phyloP scores from a whole-genome alignment of 2,888 invertebrate genomes.

The Nemapogon koenigi region DNA sequence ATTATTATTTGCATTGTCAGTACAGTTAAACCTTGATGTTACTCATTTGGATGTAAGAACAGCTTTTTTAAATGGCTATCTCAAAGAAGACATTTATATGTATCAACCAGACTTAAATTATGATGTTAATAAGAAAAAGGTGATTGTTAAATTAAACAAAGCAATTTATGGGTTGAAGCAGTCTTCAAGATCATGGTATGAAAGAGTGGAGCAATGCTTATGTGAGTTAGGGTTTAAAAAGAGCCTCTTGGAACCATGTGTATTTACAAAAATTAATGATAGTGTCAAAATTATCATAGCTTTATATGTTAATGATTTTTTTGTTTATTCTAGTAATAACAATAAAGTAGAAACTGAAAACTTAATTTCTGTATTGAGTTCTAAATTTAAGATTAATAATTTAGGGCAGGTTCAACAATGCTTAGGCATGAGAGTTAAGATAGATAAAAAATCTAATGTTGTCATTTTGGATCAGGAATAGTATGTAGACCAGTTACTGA shows the following conservation, averaged over 20 bases:
- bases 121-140: too few species aligned
- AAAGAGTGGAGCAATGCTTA: not conserved
- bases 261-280: not conserved
- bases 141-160: conserved; percentile 4
- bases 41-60: conserved; percentile 4
- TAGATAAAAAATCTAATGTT: conserved; percentile 7
- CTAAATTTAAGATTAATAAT: conserved; percentile 12
- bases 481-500: conserved; percentile 12
- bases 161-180: conserved; percentile 7
- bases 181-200: conserved; percentile 5
- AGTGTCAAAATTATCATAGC: not conserved
- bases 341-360: conserved; percentile 9
- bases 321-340: conserved; percentile 13
- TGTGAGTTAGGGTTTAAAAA: conserved; percentile 1
- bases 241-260: not conserved
- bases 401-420: conserved; percentile 8
- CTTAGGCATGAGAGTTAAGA: conserved; percentile 7
- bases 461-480: conserved; percentile 11
- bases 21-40: conserved; percentile 1
- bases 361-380: conserved; percentile 9
- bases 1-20: too few species aligned
- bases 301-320: not conserved
- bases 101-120: too few species aligned
- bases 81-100: too few species aligned
- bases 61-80: conserved; percentile 7